phyloP scores from a whole-genome alignment of 2,797 vertebrate species.

The Oreochromis mossambicus region DNA sequence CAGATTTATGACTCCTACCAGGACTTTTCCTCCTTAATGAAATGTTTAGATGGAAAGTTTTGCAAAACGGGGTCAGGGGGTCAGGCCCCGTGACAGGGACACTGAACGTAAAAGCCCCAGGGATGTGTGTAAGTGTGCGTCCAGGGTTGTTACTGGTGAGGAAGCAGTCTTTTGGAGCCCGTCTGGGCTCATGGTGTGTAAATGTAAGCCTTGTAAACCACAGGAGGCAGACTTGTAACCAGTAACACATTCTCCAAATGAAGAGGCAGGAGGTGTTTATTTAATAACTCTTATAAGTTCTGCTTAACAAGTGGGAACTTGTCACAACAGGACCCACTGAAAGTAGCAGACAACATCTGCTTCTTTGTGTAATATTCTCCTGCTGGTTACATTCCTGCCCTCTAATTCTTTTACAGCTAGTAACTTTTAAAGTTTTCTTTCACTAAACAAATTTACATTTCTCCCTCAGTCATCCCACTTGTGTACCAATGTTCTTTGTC shows the following conservation, averaged over 20 bases:
- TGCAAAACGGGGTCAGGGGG: slow-evolving; percentile 68
- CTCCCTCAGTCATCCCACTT: not conserved
- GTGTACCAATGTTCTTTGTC: not conserved
- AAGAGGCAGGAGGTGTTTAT: slow-evolving; percentile 55
- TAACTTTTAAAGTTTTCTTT: not conserved
- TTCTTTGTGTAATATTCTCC: slow-evolving; percentile 10
- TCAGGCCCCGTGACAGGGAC: slow-evolving; percentile 41
- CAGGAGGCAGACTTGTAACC: slow-evolving; percentile 27
- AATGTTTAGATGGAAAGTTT: slow-evolving; percentile 68
- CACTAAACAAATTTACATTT: not conserved
- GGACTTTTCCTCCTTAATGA: slow-evolving; percentile 63
- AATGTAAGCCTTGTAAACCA: slow-evolving; percentile 45
- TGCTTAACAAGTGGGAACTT: slow-evolving; percentile 29
- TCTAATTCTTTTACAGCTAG: not conserved
- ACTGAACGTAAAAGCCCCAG: slow-evolving; percentile 30
- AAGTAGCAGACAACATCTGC: slow-evolving; percentile 22
- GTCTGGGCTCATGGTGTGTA: not conserved
- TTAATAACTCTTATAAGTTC: slow-evolving; percentile 52
- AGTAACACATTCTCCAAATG: slow-evolving; percentile 44
- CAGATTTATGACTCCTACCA: slow-evolving; percentile 63
- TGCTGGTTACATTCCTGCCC: slow-evolving; percentile 1
- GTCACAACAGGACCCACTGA: slow-evolving; percentile 2
- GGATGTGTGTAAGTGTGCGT: slow-evolving; percentile 22
- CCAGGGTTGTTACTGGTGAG: slow-evolving; percentile 1
- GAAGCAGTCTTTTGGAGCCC: slow-evolving; percentile 10